phyloP scores from a whole-genome alignment of 2,797 vertebrate genomes.

The Eulemur coronatus region DNA sequence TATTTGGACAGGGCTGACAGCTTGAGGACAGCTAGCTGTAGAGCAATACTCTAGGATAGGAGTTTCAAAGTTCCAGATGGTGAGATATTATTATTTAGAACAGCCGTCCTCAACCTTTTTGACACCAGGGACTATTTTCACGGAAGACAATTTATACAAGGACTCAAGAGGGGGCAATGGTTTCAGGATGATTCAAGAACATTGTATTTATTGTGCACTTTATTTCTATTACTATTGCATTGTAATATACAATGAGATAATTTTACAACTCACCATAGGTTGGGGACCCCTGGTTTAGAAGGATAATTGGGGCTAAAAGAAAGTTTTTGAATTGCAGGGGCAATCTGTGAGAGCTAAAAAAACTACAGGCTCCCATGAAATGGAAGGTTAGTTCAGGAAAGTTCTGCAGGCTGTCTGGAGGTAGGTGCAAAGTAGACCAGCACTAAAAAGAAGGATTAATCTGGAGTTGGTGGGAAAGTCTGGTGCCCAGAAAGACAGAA shows the following conservation, averaged over 20 bases:
- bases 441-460: not conserved
- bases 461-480: not conserved
- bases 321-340: not conserved
- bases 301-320: not conserved
- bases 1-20: not conserved
- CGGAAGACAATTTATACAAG: no score
- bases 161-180: no score
- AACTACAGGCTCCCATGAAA: not conserved
- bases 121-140: no score
- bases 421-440: not conserved
- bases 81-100: not conserved
- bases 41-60: not conserved
- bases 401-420: not conserved
- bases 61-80: not conserved
- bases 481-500: not conserved
- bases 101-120: no score
- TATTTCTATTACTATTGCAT: no score
- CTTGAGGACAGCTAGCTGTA: not conserved
- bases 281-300: not conserved
- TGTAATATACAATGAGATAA: no score
- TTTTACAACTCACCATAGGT: no score
- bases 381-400: not conserved
- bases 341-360: not conserved
- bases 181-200: no score
- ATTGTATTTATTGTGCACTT: no score